A percentile compares a stretch with the other conserved stretches of the same genome.
phyloP scores from a whole-genome alignment of 2,113 vertebrate genomes.

The Rattus rattus region DNA sequence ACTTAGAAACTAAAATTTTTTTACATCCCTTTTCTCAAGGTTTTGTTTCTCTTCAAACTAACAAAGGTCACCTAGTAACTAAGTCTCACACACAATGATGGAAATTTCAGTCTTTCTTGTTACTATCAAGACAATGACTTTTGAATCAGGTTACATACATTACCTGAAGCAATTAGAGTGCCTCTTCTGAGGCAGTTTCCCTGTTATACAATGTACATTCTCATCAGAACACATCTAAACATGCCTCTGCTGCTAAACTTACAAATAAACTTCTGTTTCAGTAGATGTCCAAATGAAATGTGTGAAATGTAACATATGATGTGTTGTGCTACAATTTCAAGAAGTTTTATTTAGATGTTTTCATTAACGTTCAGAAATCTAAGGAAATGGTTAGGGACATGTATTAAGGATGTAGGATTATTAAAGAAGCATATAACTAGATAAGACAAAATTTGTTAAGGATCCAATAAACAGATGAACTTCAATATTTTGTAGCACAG shows the following conservation, averaged over 20 bases:
- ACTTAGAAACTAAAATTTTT: neutral
- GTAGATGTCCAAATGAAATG: neutral
- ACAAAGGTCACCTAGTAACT: neutral
- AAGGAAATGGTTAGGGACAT: neutral
- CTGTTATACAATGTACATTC: neutral
- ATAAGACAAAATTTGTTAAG: neutral
- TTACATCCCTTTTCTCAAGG: neutral
- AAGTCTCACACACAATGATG: neutral
- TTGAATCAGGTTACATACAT: neutral
- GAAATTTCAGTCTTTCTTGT: neutral
- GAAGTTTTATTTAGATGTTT: neutral
- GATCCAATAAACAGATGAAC: neutral
- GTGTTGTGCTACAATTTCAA: neutral
- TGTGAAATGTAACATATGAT: neutral
- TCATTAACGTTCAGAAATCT: neutral
- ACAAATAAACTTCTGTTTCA: neutral
- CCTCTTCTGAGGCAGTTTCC: neutral
- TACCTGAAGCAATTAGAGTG: neutral
- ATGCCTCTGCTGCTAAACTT: neutral
- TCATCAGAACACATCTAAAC: neutral
- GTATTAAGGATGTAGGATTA: neutral
- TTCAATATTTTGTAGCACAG: neutral
- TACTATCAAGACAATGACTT: neutral
- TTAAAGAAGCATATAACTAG: neutral
- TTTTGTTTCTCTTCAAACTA: neutral